Conservation (phyloP, 2,797 vertebrate genomes). For the Pampus argenteus region DNA sequence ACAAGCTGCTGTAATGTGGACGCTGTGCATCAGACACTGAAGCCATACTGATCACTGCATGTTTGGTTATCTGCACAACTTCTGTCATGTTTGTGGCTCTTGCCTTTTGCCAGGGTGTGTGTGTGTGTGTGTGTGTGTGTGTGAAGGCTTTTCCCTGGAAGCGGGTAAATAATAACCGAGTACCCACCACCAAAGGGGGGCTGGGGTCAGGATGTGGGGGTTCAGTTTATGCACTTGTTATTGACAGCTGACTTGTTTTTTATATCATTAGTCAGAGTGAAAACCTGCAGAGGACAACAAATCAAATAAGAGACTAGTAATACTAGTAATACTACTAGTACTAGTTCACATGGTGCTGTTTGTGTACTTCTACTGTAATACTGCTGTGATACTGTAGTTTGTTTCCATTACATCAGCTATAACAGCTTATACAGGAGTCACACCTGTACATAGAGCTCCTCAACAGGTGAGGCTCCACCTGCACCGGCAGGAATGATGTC, state of each 20-base stretch:
- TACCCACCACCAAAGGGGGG: slow-evolving; percentile 10
- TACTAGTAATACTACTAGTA: too few relatives aligned
- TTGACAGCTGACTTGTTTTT: slow-evolving; percentile 53
- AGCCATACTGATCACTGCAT: slow-evolving; percentile 19
- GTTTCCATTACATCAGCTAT: slow-evolving; percentile 14
- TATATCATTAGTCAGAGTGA: too few relatives aligned
- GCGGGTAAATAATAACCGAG: slow-evolving; percentile 69
- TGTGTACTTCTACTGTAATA: neutral
- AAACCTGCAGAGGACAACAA: neutral
- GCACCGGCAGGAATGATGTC: neutral
- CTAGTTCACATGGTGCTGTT: too few relatives aligned
- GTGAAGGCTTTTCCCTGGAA: slow-evolving; percentile 53
- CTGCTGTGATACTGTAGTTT: too few relatives aligned
- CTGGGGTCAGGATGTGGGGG: slow-evolving; percentile 59
- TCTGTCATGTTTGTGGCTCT: slow-evolving; percentile 61
- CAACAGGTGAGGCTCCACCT: neutral
- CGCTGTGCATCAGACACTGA: slow-evolving; percentile 18
- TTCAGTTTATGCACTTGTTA: slow-evolving; percentile 73
- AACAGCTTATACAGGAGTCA: slow-evolving; percentile 5
- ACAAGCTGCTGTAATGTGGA: slow-evolving; percentile 18
- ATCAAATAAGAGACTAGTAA: too few relatives aligned
- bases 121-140: slow-evolving; percentile 8
- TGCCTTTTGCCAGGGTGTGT: slow-evolving; percentile 13
- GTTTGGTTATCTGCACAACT: slow-evolving; percentile 39
- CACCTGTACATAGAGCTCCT: neutral